These are phyloP conservation scores for Fregetta grallaria DNA, from an alignment of 2,113 vertebrate species.

Conservation along the genomic window DNA sequence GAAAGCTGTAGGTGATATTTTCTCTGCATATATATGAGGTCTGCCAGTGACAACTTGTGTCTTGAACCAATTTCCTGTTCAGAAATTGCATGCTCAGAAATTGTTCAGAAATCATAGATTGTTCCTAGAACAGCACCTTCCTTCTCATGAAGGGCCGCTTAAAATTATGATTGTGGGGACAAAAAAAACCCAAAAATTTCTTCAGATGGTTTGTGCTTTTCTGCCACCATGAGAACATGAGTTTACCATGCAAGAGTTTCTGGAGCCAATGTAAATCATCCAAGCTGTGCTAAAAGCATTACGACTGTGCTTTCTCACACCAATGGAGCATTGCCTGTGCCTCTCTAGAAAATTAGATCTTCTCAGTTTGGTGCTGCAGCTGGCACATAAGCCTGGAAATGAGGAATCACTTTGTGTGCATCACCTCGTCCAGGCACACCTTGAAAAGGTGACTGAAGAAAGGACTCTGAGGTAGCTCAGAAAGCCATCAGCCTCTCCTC, in stretches of 20 bases:
- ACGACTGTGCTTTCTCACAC: background rate
- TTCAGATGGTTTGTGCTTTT: background rate
- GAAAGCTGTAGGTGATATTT: slow-evolving; percentile 39
- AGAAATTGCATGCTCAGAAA: background rate
- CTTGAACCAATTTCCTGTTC: slow-evolving; percentile 43
- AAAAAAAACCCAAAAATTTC: background rate
- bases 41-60: slow-evolving; percentile 45
- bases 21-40: background rate
- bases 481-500: background rate
- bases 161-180: background rate
- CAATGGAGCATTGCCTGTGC: background rate
- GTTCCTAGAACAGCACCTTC: background rate
- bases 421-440: background rate
- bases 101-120: background rate
- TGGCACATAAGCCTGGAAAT: background rate
- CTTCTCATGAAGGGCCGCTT: background rate
- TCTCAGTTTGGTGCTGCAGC: background rate
- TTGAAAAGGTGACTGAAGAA: background rate
- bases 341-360: background rate
- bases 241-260: background rate
- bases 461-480: background rate
- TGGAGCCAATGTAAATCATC: background rate
- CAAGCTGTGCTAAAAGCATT: background rate
- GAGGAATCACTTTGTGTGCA: background rate
- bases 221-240: background rate